Base-by-base conservation (phyloP, 2,797 vertebrate genomes). In the Aplochiton taeniatus region DNA sequence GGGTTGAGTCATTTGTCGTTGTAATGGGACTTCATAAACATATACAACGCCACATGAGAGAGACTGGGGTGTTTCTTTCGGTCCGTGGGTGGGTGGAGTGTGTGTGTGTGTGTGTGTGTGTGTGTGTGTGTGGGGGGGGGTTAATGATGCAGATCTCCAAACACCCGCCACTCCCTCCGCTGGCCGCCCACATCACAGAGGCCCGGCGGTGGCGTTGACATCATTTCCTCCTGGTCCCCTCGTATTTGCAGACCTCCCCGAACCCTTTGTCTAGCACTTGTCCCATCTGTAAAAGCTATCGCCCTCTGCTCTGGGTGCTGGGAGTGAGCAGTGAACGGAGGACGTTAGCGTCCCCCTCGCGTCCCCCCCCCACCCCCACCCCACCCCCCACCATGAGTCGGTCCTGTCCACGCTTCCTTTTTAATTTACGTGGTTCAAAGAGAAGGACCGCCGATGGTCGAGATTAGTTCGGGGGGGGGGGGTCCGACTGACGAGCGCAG, bases 381-480 rank as follows among this genome's bases (percentile, higher is more conserved):
- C 50, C 17, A 8, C 11, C 48, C 48, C 48, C 14, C 43, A 59
- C 19, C 41, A 44, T 49, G 49, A n/a, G 17, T 18, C 20, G 12
- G 78, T 83, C 62, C 59, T 64, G 67, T 45, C 61, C 74, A 82
- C 72, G 53, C 9, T n/a, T n/a, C n/a, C n/a, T n/a, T n/a, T n/a
- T n/a, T n/a, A n/a, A n/a, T n/a, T n/a, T 6, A 53, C 12, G 66
- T 78, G 77, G 65, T 67, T 19, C 17, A 71, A 56, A 71, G 76
- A 59, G 80, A 75, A 72, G 72, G 74, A 20, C 48, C 69, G 79
- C 76, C 79, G 76, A 86, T 89, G 85, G 78, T 78, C 83, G 73
- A 78, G 81, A 89, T 90, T 89, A 89, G 82, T 75, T 79, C 81
- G 84, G 86, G 77, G 83, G 63, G 61, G 70, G 73, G 68, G 74